Evolutionary conservation across 2,113 vertebrate species (phyloP).

Genomic region (Capra hircus): DNA sequence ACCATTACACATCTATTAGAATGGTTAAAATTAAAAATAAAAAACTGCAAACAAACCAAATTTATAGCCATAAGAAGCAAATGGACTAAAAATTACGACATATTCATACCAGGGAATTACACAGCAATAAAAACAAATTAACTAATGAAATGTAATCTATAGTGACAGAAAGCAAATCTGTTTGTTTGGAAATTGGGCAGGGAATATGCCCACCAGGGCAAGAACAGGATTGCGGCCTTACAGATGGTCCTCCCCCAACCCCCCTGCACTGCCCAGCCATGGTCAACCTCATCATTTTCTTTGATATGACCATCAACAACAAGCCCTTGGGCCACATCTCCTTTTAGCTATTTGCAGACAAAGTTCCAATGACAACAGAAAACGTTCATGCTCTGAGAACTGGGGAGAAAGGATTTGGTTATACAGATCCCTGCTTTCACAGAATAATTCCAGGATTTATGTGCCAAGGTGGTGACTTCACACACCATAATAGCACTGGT

Average conservation of each 20-base stretch:
- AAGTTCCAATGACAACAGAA: slow-evolving; percentile 89
- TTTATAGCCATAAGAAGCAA: background rate
- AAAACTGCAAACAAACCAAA: background rate
- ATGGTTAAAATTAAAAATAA: background rate
- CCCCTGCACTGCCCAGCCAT: background rate
- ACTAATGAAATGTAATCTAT: background rate
- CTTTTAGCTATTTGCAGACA: slow-evolving; percentile 87
- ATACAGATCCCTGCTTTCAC: slow-evolving; percentile 92
- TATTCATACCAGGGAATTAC: background rate
- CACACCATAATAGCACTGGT: slow-evolving; percentile 91
- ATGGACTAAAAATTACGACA: background rate
- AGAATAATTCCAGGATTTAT: slow-evolving; percentile 92
- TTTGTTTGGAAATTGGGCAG: background rate
- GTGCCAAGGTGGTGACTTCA: slow-evolving; percentile 98
- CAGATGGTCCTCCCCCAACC: background rate
- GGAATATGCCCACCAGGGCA: background rate
- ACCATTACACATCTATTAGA: background rate
- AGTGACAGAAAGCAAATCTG: background rate
- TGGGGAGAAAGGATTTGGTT: slow-evolving; percentile 92
- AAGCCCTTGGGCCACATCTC: background rate
- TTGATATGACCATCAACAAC: background rate
- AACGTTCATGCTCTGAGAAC: slow-evolving; percentile 82
- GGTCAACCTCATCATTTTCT: background rate
- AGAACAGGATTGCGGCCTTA: background rate
- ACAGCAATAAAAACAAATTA: background rate